Percentiles rank a stretch among this genome's conserved stretches.
Conservation (phyloP, 2,888 invertebrate species). For the Tipula vernalis region DNA sequence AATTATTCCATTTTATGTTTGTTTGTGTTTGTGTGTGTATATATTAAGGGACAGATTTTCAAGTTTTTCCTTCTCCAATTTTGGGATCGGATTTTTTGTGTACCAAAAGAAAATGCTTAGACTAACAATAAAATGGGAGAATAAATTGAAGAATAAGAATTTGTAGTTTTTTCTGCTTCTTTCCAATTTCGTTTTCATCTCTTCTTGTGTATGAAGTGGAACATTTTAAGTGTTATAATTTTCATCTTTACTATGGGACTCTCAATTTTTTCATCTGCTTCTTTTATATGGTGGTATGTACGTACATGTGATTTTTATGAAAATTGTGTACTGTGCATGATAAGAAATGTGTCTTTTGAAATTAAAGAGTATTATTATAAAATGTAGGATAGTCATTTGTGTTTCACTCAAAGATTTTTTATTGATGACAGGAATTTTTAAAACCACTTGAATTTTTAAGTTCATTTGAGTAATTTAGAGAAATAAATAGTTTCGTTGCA, state of each 20-base stretch:
- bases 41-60: background rate
- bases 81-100: background rate
- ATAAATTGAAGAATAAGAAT: background rate
- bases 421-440: too few relatives aligned
- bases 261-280: background rate
- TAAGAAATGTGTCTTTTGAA: too few relatives aligned
- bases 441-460: too few relatives aligned
- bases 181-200: background rate
- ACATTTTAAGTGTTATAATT: background rate
- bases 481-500: too few relatives aligned
- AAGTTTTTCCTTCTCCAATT: background rate
- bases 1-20: background rate
- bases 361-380: too few relatives aligned
- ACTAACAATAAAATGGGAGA: background rate
- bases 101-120: background rate
- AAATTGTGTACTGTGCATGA: background rate
- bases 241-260: background rate
- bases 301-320: background rate
- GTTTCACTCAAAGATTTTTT: too few relatives aligned
- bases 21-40: background rate
- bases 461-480: too few relatives aligned
- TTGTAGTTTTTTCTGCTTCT: background rate
- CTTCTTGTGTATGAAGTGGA: background rate
- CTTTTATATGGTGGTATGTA: background rate
- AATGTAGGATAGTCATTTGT: too few relatives aligned